Evolutionary conservation across 2,113 vertebrate species (phyloP), one percentile per base, ranked within the genome.

Genomic region (Phaethon lepturus): DNA sequence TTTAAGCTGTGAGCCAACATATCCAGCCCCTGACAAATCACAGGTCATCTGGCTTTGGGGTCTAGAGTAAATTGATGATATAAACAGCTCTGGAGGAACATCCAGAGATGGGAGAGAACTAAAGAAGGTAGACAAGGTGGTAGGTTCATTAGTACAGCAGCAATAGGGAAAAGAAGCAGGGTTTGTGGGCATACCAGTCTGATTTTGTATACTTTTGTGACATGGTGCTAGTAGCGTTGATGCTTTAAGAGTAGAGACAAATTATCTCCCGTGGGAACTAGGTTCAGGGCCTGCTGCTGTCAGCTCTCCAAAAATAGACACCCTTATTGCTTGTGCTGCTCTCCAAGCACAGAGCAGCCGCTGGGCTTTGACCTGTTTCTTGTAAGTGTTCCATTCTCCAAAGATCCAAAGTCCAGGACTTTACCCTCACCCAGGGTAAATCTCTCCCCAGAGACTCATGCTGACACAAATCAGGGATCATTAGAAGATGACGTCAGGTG

Each of bases 401-500:
- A 40, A 75, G 40, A 71, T 17, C 40, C n/a, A 15, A n/a, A 63
- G 38, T 14, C 33, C 56, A 44, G 42, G 26, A 16, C 29, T 68
- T 17, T 17, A 20, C 0, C 29, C 42, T 52, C 29, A 26, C 38
- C 8, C 26, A 44, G 33, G 19, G 24, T 13, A 68, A 56, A 45
- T 25, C n/a, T n/a, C 17, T 69, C 50, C 55, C 49, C 38, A 42
- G 44, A 58, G 60, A 29, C 29, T 9, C 26, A 55, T 44, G 38
- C 38, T 4, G 2, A 26, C 3, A 2, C 0, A 0, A 52, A 86
- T 63, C 23, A 77, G 38, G 2, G 24, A 44, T 28, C 44, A 13
- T 44, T 10, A 63, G 42, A 85, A 91, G 73, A 23, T 33, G 9
- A 45, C 0, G 0, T 33, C 33, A 78, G 22, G 25, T 40, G n/a